Conservation (phyloP, 2,888 invertebrate species). For the Anagyrus pseudococci region DNA sequence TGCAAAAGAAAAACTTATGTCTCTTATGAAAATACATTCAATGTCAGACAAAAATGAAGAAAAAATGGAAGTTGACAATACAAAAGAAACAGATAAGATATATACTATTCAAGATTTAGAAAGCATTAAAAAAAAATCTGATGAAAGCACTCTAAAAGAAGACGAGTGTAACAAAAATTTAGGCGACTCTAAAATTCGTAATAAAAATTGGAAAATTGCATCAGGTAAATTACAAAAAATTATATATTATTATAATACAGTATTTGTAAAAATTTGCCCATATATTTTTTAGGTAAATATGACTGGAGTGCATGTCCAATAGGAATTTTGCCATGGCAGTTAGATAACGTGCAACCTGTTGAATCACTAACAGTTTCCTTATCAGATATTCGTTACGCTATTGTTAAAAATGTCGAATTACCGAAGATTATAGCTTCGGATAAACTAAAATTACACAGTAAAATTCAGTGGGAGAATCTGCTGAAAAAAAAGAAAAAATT, state of each 20-base stretch:
- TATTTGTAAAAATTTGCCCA: neutral
- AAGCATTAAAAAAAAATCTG: slow-evolving; percentile 20
- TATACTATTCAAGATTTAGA: slow-evolving; percentile 64
- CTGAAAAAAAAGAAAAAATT: slow-evolving; percentile 48
- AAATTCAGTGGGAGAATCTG: slow-evolving; percentile 54
- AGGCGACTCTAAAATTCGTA: slow-evolving; percentile 47
- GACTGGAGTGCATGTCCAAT: slow-evolving; percentile 65
- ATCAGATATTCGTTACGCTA: slow-evolving; percentile 27
- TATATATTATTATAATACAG: neutral
- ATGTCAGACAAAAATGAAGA: slow-evolving; percentile 50
- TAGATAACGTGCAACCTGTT: slow-evolving; percentile 44
- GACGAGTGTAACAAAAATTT: slow-evolving; percentile 32
- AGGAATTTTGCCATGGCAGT: slow-evolving; percentile 65
- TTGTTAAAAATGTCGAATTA: slow-evolving; percentile 42
- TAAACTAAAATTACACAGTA: slow-evolving; percentile 45
- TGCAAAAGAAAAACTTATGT: slow-evolving; percentile 43
- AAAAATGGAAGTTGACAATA: slow-evolving; percentile 31
- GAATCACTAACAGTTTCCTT: slow-evolving; percentile 34
- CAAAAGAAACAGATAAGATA: slow-evolving; percentile 50
- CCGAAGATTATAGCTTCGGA: slow-evolving; percentile 50
- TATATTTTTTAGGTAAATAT: slow-evolving; percentile 41
- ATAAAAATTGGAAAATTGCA: slow-evolving; percentile 48
- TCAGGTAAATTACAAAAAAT: slow-evolving; percentile 38
- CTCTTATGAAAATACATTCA: slow-evolving; percentile 48
- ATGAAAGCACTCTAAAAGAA: slow-evolving; percentile 15